Evolutionary conservation across 2,113 vertebrate species (phyloP), one percentile per base, ranked within the genome.

Genomic region (Pseudorectes ferrugineus): DNA sequence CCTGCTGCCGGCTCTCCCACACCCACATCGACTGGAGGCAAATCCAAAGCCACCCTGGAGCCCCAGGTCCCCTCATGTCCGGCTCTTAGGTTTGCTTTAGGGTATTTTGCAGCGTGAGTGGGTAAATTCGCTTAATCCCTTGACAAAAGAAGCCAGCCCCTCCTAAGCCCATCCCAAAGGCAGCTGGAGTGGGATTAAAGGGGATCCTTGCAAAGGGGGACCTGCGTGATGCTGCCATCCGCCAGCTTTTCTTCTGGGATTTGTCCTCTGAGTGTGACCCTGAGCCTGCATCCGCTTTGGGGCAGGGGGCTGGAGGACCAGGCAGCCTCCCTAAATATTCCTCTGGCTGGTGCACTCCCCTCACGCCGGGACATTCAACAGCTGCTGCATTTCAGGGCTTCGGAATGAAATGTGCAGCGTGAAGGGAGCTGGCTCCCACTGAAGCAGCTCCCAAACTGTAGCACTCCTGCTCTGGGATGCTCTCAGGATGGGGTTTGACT

Each of bases 121-220:
- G 67, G 43, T 55, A 90, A 89, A 79, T 95, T 95, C 2, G 1
- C 72, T 94, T 97, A 98, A 97, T 98, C 97, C 96, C 66, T 68
- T 76, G 59, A 96, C 89, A 96, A 97, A 96, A 97, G 95, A 49
- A 93, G 40, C 72, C 33, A 13, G 35, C 55, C 57, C 67, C 86
- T 92, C 92, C 81, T 94, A 92, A 94, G 65, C 94, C 78, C 86
- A 68, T 88, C 96, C 96, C 91, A 88, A 83, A 95, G 77, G 90
- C 88, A 86, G 78, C 55, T 20, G 3, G 77, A 62, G 40, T 89
- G 91, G 92, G 88, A 96, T 94, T 91, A 95, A 77, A 95, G 59
- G 31, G n/a, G 63, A 33, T 48, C 46, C 96, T 88, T 89, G 85
- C 61, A 9, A 46, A 73, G 68, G 10, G 49, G 63, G 18, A 52